Percentiles rank a stretch among this genome's conserved stretches.
These are phyloP conservation scores for Lasioglossum villosulum DNA, from an alignment of 2,888 invertebrate species.

Conservation along the genomic window DNA sequence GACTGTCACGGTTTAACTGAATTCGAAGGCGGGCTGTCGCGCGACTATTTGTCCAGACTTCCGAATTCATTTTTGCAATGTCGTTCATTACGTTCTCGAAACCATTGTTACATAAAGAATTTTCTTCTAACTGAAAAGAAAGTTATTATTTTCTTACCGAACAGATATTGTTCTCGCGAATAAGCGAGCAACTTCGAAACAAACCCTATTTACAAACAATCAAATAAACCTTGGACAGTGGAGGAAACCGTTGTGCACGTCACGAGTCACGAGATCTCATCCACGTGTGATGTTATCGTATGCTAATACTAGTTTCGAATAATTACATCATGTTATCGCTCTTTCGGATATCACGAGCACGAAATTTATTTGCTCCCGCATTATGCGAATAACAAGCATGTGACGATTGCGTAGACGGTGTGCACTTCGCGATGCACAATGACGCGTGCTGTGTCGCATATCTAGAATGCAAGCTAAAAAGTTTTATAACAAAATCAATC, in stretches of 20 bases:
- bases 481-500: not conserved
- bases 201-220: not conserved
- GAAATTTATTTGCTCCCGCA: conserved; percentile 41
- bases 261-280: conserved; percentile 63
- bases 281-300: conserved; percentile 67
- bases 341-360: conserved; percentile 30
- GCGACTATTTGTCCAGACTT: not conserved
- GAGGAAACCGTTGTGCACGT: conserved; percentile 25
- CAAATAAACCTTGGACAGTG: conserved; percentile 23
- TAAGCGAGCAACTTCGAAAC: not conserved
- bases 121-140: not conserved
- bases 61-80: not conserved
- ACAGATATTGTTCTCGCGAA: not conserved
- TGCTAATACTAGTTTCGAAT: conserved; percentile 57
- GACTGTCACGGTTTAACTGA: not conserved
- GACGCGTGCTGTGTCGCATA: not conserved
- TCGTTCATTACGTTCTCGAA: no score
- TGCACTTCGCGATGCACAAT: not conserved
- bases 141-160: not conserved
- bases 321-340: conserved; percentile 65
- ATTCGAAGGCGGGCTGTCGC: not conserved
- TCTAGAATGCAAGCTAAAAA: not conserved
- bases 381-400: conserved; percentile 38
- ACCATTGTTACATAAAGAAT: no score
- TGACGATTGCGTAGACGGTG: conserved; percentile 33